phyloP scores from a whole-genome alignment of 2,113 vertebrate genomes.

The Carlito syrichta region DNA sequence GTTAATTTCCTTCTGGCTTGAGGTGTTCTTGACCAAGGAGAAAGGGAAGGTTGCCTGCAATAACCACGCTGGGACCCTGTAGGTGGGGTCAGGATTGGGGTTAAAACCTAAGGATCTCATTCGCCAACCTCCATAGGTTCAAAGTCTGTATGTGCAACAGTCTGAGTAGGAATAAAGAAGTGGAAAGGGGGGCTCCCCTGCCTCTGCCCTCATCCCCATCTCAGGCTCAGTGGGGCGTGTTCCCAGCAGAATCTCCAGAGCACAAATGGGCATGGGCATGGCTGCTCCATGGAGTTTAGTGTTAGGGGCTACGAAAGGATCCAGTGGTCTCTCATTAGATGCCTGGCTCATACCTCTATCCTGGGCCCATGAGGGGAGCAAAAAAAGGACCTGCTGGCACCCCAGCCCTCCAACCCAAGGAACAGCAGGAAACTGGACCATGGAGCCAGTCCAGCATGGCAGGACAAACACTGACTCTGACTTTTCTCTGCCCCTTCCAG shows the following conservation, averaged over 20 bases:
- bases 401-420: neutral
- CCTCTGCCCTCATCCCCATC: neutral
- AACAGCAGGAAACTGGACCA: neutral
- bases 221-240: conserved; percentile 11
- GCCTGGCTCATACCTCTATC: conserved; percentile 19
- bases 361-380: neutral
- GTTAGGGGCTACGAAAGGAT: conserved; percentile 29
- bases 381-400: neutral
- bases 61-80: neutral
- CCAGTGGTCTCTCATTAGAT: neutral
- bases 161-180: conserved; percentile 11
- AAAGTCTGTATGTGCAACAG: conserved; percentile 38
- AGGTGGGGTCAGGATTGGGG: neutral
- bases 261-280: neutral
- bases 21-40: neutral
- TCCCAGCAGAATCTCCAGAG: neutral
- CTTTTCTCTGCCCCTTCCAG: neutral
- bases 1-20: neutral
- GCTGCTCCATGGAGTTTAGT: neutral
- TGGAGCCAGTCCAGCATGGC: neutral
- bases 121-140: neutral
- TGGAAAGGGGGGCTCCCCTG: neutral
- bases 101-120: conserved; percentile 4
- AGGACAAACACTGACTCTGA: neutral
- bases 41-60: neutral